Conservation (phyloP, 2,888 invertebrate species). For the Rhingia campestris region DNA sequence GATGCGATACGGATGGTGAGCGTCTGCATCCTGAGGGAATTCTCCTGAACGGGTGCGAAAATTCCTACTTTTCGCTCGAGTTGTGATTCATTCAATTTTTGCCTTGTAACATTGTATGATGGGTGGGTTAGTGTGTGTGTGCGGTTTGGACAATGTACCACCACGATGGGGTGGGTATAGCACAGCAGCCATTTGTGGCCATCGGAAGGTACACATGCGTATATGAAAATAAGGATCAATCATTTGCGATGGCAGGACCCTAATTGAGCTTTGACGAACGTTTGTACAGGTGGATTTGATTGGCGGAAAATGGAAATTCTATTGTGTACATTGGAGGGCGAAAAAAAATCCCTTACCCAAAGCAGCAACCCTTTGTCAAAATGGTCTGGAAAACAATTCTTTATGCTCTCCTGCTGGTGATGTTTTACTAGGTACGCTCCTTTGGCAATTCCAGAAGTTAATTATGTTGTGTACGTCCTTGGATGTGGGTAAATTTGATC, state of each 20-base stretch:
- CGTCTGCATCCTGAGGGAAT: constrained; percentile 60
- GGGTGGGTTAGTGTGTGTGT: constrained; percentile 2
- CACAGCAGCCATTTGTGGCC: constrained; percentile 8
- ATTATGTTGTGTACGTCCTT: constrained; percentile 13
- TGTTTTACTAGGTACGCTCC: constrained; percentile 13
- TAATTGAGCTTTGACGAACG: constrained; percentile 70
- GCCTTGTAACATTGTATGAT: constrained; percentile 3
- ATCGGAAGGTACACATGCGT: constrained; percentile 55
- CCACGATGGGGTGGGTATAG: neutral
- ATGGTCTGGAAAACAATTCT: constrained; percentile 18
- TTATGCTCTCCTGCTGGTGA: constrained; percentile 1
- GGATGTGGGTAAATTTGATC: no score
- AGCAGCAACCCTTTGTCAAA: constrained; percentile 31
- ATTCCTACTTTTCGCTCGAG: constrained; percentile 69
- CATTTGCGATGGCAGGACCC: constrained; percentile 64
- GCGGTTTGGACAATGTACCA: neutral
- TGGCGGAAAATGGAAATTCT: constrained; percentile 66
- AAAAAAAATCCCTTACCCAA: constrained; percentile 19
- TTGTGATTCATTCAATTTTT: constrained; percentile 67
- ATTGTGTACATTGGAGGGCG: constrained; percentile 31
- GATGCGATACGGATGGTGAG: neutral
- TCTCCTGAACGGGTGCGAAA: constrained; percentile 61
- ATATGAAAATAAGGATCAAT: constrained; percentile 69
- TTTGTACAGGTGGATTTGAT: constrained; percentile 72
- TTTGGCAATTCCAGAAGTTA: constrained; percentile 25